phyloP scores from a whole-genome alignment of 2,113 vertebrate species.

The Parus major region DNA sequence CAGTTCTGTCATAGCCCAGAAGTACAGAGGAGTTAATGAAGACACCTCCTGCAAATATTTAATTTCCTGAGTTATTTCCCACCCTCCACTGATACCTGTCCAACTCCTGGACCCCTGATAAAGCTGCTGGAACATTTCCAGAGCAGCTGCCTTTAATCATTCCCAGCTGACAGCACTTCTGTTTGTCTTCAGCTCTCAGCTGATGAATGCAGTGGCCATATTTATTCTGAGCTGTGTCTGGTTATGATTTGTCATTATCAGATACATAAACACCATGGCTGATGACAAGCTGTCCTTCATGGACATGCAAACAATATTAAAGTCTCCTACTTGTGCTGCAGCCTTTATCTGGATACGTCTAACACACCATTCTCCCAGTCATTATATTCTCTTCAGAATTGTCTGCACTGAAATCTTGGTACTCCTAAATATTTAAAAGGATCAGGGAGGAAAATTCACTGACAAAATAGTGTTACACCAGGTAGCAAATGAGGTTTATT shows the following conservation, averaged over 20 bases:
- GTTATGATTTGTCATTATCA: background rate
- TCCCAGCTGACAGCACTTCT: background rate
- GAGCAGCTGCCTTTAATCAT: background rate
- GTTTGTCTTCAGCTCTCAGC: background rate
- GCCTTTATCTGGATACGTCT: background rate
- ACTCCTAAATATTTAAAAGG: background rate
- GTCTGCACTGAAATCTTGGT: background rate
- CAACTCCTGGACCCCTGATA: background rate
- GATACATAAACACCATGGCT: background rate
- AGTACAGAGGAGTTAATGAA: background rate
- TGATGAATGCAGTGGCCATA: background rate
- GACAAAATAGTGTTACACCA: background rate
- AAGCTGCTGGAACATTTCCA: background rate
- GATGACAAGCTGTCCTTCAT: background rate
- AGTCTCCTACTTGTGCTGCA: background rate
- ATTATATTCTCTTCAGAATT: background rate
- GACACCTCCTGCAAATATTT: background rate
- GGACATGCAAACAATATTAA: background rate
- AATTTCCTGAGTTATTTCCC: background rate
- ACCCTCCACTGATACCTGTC: background rate
- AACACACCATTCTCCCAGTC: background rate
- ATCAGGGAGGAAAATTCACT: background rate
- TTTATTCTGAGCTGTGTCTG: background rate
- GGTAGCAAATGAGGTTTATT: conserved; percentile 40
- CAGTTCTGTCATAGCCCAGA: background rate